Evolutionary conservation across 1,140 invertebrate genomes (phyloP).

Genomic region (Harlomillsia oculata): DNA sequence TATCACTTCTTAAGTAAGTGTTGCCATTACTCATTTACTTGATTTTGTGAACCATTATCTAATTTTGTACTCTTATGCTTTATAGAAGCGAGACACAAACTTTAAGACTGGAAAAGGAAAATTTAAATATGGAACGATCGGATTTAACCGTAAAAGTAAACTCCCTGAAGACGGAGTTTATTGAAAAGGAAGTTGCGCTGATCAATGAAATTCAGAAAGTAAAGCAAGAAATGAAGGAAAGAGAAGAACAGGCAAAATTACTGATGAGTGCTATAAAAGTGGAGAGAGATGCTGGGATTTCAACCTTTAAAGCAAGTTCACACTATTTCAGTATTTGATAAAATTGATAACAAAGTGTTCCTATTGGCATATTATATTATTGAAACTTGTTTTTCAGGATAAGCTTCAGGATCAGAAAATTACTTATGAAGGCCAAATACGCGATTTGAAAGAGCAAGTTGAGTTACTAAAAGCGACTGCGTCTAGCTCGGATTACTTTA

Average conservation of each 20-base stretch:
- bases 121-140: constrained; percentile 24
- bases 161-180: constrained; percentile 20
- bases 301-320: too few species aligned
- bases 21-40: not conserved
- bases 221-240: constrained; percentile 17
- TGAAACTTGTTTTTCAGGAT: constrained; percentile 7
- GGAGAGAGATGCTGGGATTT: constrained; percentile 17
- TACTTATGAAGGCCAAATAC: constrained; percentile 17
- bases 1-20: constrained; percentile 32
- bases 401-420: constrained; percentile 11
- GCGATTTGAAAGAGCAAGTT: constrained; percentile 18
- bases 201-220: constrained; percentile 25
- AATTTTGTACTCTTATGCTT: constrained; percentile 1
- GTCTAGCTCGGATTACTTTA: not conserved
- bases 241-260: constrained; percentile 12
- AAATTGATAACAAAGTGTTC: not conserved
- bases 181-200: constrained; percentile 26
- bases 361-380: not conserved
- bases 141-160: constrained; percentile 29
- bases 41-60: not conserved
- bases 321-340: too few species aligned
- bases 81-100: constrained; percentile 31
- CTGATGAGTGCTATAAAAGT: constrained; percentile 5
- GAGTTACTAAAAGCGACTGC: constrained; percentile 8
- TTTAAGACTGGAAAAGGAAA: constrained; percentile 32